Base-by-base conservation (phyloP, 2,113 vertebrate species). In the Rattus rattus region DNA sequence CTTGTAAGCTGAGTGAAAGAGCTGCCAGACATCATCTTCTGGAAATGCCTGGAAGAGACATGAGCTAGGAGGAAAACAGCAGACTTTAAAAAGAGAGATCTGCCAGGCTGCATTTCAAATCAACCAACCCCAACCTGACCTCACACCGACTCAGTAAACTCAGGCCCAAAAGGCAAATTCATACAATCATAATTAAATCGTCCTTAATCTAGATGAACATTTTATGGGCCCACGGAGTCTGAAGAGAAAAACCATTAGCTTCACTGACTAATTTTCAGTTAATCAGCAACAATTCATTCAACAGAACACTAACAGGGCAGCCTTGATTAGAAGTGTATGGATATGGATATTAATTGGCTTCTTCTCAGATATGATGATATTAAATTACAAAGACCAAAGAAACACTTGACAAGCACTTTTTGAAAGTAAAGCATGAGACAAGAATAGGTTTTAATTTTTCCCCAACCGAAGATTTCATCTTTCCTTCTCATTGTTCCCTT, bases 211-310 rank as follows among this genome's bases (percentile, higher is more conserved):
- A 85, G 90, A 97, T 11, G 84, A 97, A 97, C 56, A 84, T 90
- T 93, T 94, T 96, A 96, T 96, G 81, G 69, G 70, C 76, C 96
- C 67, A 94, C 13, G 24, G 91, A 56, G 69, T 97, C 81, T 97
- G 92, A 83, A 97, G 96, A 94, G 0, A 97, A 98, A 98, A 97
- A 92, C 90, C 75, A 72, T 98, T 93, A 97, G 98, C 95, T 98
- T 92, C 84, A 52, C 81, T 96, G 81, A 86, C 97, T 98, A 98
- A 98, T 98, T 98, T 97, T 96, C 92, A 97, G 61, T 97, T 98
- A 98, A 98, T 98, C 96, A 98, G 92, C 91, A 97, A 94, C 86
- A 96, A 87, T 96, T 98, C 96, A 97, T 97, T 96, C 43, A 97
- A 96, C 95, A 97, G 69, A 93, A 69, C 90, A 86, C 87, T 98